phyloP scores from a whole-genome alignment of 2,888 invertebrate genomes.

The Clitarchus hookeri region DNA sequence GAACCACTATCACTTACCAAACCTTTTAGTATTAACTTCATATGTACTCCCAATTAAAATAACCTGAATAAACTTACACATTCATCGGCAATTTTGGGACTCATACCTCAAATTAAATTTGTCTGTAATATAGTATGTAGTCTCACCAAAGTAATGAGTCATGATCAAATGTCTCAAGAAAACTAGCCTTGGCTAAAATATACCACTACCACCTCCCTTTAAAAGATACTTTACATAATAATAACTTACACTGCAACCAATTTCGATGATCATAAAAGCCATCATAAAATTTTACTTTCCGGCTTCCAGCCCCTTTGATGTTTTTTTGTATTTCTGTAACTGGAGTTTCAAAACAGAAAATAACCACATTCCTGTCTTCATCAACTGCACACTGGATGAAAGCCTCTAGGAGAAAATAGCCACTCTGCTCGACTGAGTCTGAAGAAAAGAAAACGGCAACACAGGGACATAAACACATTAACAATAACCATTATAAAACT shows the following conservation, averaged over 20 bases:
- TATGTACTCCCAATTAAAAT: too few species aligned
- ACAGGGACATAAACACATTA: too few species aligned
- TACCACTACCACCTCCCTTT: too few species aligned
- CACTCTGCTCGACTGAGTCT: slow-evolving; percentile 20
- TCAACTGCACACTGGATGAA: slow-evolving; percentile 18
- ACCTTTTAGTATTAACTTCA: too few species aligned
- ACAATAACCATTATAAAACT: too few species aligned
- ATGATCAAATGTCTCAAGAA: too few species aligned
- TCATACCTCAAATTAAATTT: too few species aligned
- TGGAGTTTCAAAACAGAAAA: slow-evolving; percentile 15
- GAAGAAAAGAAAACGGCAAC: neutral
- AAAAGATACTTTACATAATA: neutral
- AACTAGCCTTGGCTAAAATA: too few species aligned
- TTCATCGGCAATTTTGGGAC: too few species aligned
- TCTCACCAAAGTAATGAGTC: neutral
- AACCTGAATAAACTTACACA: too few species aligned
- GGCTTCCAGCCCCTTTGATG: neutral
- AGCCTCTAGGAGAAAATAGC: neutral
- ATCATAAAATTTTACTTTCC: slow-evolving; percentile 7
- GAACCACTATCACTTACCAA: too few species aligned
- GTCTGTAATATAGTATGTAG: too few species aligned
- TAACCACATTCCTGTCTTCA: neutral
- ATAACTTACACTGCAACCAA: slow-evolving; percentile 6
- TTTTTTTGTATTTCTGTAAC: neutral
- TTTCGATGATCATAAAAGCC: slow-evolving; percentile 19